Evolutionary conservation across 1,140 invertebrate species (phyloP).

Genomic region (Papilio dardanus): DNA sequence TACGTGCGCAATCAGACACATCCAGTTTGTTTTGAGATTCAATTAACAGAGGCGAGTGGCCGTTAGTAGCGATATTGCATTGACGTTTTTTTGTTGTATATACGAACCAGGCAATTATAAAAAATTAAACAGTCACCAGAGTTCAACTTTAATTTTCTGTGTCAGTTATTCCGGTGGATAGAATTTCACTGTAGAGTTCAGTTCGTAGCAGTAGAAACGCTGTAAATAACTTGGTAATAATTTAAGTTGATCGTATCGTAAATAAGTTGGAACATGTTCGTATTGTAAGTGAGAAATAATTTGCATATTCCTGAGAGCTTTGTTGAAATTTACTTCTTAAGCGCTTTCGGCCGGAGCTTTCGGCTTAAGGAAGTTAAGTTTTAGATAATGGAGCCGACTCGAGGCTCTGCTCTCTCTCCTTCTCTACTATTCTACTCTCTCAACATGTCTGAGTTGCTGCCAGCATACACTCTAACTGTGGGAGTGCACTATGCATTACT

Average conservation of each 20-base stretch:
- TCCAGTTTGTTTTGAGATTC: slow-evolving; percentile 2
- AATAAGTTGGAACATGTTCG: slow-evolving; percentile 21
- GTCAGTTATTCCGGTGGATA: not conserved
- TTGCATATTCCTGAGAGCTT: slow-evolving; percentile 21
- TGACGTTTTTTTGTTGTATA: not conserved
- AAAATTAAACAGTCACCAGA: not conserved
- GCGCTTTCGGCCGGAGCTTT: slow-evolving; percentile 1
- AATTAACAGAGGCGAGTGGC: not conserved
- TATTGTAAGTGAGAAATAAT: slow-evolving; percentile 17
- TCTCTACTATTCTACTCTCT: not conserved
- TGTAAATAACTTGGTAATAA: not conserved
- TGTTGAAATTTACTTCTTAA: slow-evolving; percentile 27
- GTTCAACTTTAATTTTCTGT: not conserved
- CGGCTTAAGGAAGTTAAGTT: slow-evolving; percentile 22
- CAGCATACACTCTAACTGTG: not conserved
- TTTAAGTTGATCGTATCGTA: slow-evolving; percentile 17
- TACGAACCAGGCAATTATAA: not conserved
- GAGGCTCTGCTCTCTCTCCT: not conserved
- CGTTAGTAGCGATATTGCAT: not conserved
- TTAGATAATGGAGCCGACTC: slow-evolving; percentile 4
- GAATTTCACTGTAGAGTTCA: not conserved
- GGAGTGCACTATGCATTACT: not conserved
- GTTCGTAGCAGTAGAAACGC: not conserved
- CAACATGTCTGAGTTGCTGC: not conserved
- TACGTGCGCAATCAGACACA: not conserved